Base-by-base conservation (phyloP, 2,113 vertebrate genomes). In the rat (Rattus norvegicus) region DNA sequence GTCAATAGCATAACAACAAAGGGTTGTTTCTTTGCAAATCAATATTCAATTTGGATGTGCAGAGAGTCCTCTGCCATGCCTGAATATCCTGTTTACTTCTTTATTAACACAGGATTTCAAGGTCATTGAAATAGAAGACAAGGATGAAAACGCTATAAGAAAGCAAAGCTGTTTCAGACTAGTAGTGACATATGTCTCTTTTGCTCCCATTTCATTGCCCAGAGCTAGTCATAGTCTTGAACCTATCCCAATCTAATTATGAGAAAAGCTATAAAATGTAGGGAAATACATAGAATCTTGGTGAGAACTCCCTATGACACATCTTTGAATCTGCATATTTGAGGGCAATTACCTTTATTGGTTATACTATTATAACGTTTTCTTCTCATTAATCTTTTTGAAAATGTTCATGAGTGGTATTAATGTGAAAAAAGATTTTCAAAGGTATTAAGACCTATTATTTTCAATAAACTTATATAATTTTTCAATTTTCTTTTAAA, bases 381-480 rank as follows among this genome's bases (percentile, higher is more conserved):
- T 76, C 7, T n/a, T 90, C 24, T 85, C 28, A 59, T 84, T 89
- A 70, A 72, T 85, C 70, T 88, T 76, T 67, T 89, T 30, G 6
- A 69, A 79, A 77, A 47, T 72, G 7, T 49, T 89, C 7, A 14
- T 76, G n/a, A 8, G 9, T 79, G 17, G 28, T 79, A 61, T 69
- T 88, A 52, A n/a, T 85, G 73, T 94, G 11, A 96, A 90, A 69
- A 94, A 36, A 8, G 28, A 72, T 47, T 92, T 88, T 84, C 69
- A 92, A 88, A 33, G n/a, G 9, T n/a, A 30, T 85, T 56, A 80
- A 79, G 7, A 10, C 0, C 2, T 63, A 85, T 33, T 85, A 79
- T 92, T 90, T 94, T 10, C 14, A 77, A 70, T 63, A 54, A 92
- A 63, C 30, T 69, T 94, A 88, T 47, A 49, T 2, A 85, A 10